Conservation (phyloP, 2,113 vertebrate genomes). For the Lepisosteus oculatus region DNA sequence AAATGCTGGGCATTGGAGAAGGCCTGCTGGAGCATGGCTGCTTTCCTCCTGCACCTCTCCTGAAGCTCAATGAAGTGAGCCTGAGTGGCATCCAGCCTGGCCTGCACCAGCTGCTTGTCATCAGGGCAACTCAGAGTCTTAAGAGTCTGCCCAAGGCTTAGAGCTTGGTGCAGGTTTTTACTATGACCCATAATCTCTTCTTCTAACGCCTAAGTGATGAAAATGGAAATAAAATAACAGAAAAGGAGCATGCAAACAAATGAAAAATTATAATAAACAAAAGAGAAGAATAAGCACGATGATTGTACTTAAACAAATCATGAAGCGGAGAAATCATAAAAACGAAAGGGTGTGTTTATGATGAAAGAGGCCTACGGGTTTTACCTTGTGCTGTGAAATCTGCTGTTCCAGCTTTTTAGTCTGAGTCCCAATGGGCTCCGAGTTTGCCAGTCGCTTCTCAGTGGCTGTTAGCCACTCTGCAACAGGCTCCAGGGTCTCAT, state of each 20-base stretch:
- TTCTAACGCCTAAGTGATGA: conserved; percentile 80
- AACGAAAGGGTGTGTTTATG: neutral
- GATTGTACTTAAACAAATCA: neutral
- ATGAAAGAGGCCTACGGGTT: neutral
- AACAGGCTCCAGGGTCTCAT: conserved; percentile 87
- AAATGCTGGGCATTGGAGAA: conserved; percentile 92
- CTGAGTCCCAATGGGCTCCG: conserved; percentile 89
- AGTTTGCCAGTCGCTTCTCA: conserved; percentile 84
- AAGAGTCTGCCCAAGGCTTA: conserved; percentile 88
- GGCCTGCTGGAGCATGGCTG: conserved; percentile 86
- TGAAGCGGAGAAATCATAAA: conserved; percentile 13
- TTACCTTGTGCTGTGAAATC: conserved; percentile 89
- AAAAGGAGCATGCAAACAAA: conserved; percentile 44
- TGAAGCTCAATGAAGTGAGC: conserved; percentile 85
- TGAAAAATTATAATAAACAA: conserved; percentile 53
- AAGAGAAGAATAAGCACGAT: conserved; percentile 46
- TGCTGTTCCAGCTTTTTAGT: conserved; percentile 85
- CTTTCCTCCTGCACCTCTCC: conserved; percentile 82
- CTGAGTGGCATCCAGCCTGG: conserved; percentile 83
- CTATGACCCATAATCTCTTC: conserved; percentile 84
- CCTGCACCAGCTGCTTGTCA: conserved; percentile 90
- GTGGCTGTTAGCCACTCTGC: conserved; percentile 80
- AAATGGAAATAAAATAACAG: conserved; percentile 30
- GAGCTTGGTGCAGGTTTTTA: conserved; percentile 85
- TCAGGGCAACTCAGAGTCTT: conserved; percentile 87